A percentile compares a stretch with the other conserved stretches of the same genome.
Evolutionary conservation across 2,888 invertebrate species (phyloP).

Genomic region (Rhamphomyia laevipes): DNA sequence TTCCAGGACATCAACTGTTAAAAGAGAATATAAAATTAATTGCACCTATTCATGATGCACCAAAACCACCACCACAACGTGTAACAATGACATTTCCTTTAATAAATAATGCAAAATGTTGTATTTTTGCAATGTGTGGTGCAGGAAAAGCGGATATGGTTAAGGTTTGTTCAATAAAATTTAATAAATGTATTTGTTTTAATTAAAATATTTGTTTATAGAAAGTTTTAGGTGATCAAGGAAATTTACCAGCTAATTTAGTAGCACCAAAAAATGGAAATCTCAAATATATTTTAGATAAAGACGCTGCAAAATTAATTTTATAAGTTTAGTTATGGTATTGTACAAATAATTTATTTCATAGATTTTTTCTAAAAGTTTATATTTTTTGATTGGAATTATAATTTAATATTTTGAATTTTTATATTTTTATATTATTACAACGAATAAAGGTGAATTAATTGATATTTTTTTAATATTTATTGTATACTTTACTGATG

Average conservation of each 20-base stretch:
- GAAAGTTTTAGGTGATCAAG: conserved; percentile 65
- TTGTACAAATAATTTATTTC: too few species aligned
- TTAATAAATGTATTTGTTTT: background rate
- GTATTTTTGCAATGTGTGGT: conserved; percentile 78
- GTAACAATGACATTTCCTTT: conserved; percentile 87
- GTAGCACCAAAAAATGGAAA: conserved; percentile 60
- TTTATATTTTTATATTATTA: too few species aligned
- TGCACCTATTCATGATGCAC: conserved; percentile 80
- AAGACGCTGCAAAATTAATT: conserved; percentile 41
- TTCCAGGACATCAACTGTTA: conserved; percentile 67
- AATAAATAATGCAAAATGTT: conserved; percentile 72
- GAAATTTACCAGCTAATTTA: conserved; percentile 62
- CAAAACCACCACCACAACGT: conserved; percentile 86
- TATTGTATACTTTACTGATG: too few species aligned
- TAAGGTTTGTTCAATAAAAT: conserved; percentile 48
- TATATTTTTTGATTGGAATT: too few species aligned
- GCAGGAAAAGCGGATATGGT: conserved; percentile 79
- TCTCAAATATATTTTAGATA: conserved; percentile 53
- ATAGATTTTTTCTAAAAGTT: too few species aligned
- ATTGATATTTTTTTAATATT: too few species aligned
- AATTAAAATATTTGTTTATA: conserved; percentile 33
- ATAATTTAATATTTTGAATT: too few species aligned
- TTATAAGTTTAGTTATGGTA: too few species aligned
- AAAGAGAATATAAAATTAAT: conserved; percentile 56
- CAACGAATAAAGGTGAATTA: too few species aligned